phyloP scores from a whole-genome alignment of 2,797 vertebrate genomes.

The Hydrophis major region DNA sequence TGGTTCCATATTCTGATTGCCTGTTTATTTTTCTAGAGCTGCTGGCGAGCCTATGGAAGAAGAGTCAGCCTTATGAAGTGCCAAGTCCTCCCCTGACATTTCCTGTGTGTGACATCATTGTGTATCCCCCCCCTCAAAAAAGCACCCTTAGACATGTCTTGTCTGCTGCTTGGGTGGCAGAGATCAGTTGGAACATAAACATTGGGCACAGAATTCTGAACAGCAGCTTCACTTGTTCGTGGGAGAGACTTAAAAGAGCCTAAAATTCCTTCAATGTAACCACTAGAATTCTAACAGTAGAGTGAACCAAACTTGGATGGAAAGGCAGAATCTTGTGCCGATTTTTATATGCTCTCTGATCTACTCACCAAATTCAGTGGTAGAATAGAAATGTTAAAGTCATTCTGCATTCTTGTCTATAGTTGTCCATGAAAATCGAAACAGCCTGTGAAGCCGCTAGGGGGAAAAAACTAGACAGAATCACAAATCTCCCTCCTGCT shows the following conservation, averaged over 20 bases:
- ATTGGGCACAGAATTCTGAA: constrained; percentile 77
- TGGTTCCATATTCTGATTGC: constrained; percentile 92
- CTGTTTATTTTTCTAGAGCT: constrained; percentile 97
- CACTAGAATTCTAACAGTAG: constrained; percentile 73
- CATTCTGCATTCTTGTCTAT: constrained; percentile 56
- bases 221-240: constrained; percentile 79
- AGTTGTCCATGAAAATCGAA: constrained; percentile 50
- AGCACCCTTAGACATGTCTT: constrained; percentile 89
- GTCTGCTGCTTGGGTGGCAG: constrained; percentile 96
- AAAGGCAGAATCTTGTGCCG: constrained; percentile 64
- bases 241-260: constrained; percentile 79
- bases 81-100: constrained; percentile 84
- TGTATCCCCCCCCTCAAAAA: constrained; percentile 73
- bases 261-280: constrained; percentile 73
- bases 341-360: constrained; percentile 65
- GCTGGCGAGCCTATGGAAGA: constrained; percentile 90
- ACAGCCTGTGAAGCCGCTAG: constrained; percentile 55
- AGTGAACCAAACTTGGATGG: constrained; percentile 63
- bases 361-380: constrained; percentile 56
- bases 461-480: constrained; percentile 40
- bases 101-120: constrained; percentile 99
- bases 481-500: constrained; percentile 50
- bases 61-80: constrained; percentile 87
- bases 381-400: constrained; percentile 60
- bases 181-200: constrained; percentile 84